Base-by-base conservation (phyloP, 2,113 vertebrate species). In the Cairina moschata region DNA sequence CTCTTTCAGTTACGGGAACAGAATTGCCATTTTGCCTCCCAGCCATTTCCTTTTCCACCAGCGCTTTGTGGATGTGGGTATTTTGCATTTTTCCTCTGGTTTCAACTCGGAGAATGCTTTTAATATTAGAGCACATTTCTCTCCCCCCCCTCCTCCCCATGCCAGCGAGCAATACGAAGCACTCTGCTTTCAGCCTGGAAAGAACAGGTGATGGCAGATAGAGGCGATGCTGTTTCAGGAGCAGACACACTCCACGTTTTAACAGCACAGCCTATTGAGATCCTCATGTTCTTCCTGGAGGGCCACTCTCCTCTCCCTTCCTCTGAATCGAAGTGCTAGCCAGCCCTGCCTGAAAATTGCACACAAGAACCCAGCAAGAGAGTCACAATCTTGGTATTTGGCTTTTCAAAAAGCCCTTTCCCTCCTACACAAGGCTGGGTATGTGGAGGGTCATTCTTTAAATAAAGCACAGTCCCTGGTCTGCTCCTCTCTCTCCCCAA, bases 381-480 rank as follows among this genome's bases (percentile, higher is more conserved):
- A 96, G 90, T 88, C 86, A 94, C 91, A 91, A 86, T 96, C 95
- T 96, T 93, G 86, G 87, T 93, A 96, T 91, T 66, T 85, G 95
- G 89, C 89, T 96, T 96, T 96, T 94, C 75, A 94, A 93, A 96
- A 96, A 91, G 93, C 94, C 94, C 85, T 87, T 96, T 94, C 71
- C 95, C 96, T 92, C 96, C 96, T 92, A 96, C 96, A 74, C 96
- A 87, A 94, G 92, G 89, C 88, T 95, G 78, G 79, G 60, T 94
- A 95, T 96, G 91, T n/a, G 80, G 84, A 91, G 82, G 92, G 94
- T 93, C 90, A 91, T 83, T 91, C 86, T 86, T 91, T 87, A 95
- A 95, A 93, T 91, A 97, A 96, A 97, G 90, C 90, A 94, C 75
- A 93, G 85, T 85, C 79, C 66, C 58, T 56, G 29, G 12, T 92